These are phyloP conservation scores for Pogona vitticeps DNA, from an alignment of 2,113 vertebrate species.

Conservation along the genomic window DNA sequence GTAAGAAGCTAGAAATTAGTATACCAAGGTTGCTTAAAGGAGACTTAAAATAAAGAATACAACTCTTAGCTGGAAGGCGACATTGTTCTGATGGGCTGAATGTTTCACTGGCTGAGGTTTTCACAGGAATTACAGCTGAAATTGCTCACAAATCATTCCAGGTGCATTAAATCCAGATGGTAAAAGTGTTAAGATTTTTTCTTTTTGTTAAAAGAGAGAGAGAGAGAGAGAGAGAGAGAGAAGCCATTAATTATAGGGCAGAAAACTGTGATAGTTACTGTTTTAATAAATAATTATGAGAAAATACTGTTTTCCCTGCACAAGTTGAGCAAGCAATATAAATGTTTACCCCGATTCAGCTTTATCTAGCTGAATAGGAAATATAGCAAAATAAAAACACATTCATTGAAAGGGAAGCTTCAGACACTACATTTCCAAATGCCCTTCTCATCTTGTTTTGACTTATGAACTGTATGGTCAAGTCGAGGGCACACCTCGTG, in stretches of 20 bases:
- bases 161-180: constrained; percentile 38
- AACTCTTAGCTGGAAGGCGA: constrained; percentile 41
- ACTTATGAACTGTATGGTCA: background rate
- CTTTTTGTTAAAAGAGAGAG: background rate
- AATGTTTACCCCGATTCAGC: constrained; percentile 4
- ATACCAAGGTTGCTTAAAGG: constrained; percentile 41
- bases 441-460: too few species aligned
- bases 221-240: too few species aligned
- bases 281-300: constrained; percentile 18
- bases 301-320: constrained; percentile 24
- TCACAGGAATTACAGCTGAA: constrained; percentile 44
- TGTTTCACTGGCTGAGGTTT: constrained; percentile 20
- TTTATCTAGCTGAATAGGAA: background rate
- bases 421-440: background rate
- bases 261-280: background rate
- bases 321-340: constrained; percentile 14
- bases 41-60: constrained; percentile 46
- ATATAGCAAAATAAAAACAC: background rate
- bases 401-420: background rate
- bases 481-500: background rate
- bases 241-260: background rate
- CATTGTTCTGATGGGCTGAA: constrained; percentile 43
- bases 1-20: constrained; percentile 28
- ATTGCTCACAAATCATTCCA: constrained; percentile 45
- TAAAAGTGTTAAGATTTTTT: constrained; percentile 21